These are phyloP conservation scores for Sebastes steindachneri DNA, from an alignment of 2,797 vertebrate species.

Conservation along the genomic window DNA sequence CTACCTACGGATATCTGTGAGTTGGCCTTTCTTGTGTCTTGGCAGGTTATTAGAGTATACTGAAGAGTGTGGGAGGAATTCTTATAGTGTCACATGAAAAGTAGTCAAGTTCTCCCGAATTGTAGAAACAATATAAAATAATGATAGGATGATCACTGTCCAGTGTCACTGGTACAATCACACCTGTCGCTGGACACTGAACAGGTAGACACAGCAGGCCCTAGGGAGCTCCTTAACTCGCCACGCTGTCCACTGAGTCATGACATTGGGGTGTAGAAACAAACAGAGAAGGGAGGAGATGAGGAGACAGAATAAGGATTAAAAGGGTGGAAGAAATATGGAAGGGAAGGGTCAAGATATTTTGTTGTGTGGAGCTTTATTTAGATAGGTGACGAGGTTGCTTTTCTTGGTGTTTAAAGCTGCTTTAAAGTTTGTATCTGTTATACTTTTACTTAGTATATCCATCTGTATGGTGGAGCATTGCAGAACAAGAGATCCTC, in stretches of 20 bases:
- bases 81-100: slow-evolving; percentile 10
- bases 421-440: not conserved
- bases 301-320: not conserved
- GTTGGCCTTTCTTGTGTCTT: slow-evolving; percentile 34
- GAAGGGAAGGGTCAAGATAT: not conserved
- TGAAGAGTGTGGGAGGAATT: not conserved
- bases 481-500: not conserved
- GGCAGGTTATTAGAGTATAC: slow-evolving; percentile 17
- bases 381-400: not conserved
- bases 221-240: slow-evolving; percentile 15
- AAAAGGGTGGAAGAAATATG: not conserved
- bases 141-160: not conserved
- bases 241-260: slow-evolving; percentile 22
- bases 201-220: slow-evolving; percentile 2
- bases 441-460: not conserved
- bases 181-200: slow-evolving; percentile 16
- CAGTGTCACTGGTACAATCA: not conserved
- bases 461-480: not conserved
- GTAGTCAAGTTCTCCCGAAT: not conserved
- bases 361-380: not conserved
- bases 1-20: slow-evolving; percentile 66
- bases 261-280: not conserved
- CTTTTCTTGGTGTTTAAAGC: not conserved
- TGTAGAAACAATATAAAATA: not conserved
- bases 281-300: not conserved